Conservation (phyloP, 2,113 vertebrate genomes). For the Lynx canadensis region DNA sequence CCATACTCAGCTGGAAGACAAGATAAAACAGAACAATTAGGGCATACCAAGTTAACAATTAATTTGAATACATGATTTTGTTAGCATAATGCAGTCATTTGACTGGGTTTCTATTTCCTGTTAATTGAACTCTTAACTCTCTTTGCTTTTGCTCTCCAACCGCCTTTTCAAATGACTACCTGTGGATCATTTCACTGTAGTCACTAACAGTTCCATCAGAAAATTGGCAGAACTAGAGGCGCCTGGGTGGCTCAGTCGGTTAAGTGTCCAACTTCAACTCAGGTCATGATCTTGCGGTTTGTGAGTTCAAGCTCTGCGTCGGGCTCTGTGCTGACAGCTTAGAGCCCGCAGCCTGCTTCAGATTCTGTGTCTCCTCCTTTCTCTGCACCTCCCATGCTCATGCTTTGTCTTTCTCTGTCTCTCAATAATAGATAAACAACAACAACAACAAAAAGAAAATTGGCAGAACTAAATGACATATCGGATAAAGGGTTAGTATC, state of each 20-base stretch:
- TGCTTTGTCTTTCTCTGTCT: too few species aligned
- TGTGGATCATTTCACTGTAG: neutral
- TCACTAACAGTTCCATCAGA: neutral
- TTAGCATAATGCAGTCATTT: neutral
- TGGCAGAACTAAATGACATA: too few species aligned
- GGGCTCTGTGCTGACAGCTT: too few species aligned
- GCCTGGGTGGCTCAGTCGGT: too few species aligned
- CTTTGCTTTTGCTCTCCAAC: neutral
- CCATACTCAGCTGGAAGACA: neutral
- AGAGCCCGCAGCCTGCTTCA: too few species aligned
- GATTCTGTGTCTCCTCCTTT: too few species aligned
- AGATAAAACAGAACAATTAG: neutral
- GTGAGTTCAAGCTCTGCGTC: too few species aligned
- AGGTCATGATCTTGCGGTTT: too few species aligned
- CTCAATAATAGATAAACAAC: too few species aligned
- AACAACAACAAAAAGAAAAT: neutral
- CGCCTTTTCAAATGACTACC: neutral
- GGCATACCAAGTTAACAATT: constrained; percentile 8
- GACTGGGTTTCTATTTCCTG: neutral
- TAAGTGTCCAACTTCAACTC: too few species aligned
- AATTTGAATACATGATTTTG: constrained; percentile 15
- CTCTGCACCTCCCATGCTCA: too few species aligned
- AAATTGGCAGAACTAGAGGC: neutral
- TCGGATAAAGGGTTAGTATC: too few species aligned
- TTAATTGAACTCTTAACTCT: neutral